These are phyloP conservation scores for Carcina quercana DNA, from an alignment of 2,888 invertebrate genomes.

Conservation along the genomic window DNA sequence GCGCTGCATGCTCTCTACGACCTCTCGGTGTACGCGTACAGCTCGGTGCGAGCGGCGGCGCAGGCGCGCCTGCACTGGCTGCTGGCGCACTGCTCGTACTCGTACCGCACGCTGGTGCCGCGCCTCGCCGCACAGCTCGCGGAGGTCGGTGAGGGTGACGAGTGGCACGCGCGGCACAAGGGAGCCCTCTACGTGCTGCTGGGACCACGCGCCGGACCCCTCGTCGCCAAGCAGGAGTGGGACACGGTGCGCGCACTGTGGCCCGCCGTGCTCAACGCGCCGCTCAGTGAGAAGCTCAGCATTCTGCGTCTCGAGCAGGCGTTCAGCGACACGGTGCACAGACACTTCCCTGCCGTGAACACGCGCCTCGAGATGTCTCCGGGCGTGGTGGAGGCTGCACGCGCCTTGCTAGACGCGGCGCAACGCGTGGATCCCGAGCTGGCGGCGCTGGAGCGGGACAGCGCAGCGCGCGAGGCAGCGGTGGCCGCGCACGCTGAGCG, in stretches of 20 bases:
- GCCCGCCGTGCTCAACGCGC: slow-evolving; percentile 85
- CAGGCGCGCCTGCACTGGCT: slow-evolving; percentile 79
- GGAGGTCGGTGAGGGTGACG: slow-evolving; percentile 60
- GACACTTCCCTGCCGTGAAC: slow-evolving; percentile 77
- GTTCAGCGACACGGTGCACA: slow-evolving; percentile 70
- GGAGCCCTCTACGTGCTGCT: slow-evolving; percentile 86
- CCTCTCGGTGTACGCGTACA: slow-evolving; percentile 51
- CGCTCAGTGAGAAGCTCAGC: slow-evolving; percentile 89
- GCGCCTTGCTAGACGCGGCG: slow-evolving; percentile 49
- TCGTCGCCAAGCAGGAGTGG: slow-evolving; percentile 86
- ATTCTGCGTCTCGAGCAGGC: slow-evolving; percentile 79
- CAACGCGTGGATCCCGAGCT: slow-evolving; percentile 39
- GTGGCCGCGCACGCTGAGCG: slow-evolving; percentile 3
- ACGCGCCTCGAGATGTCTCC: slow-evolving; percentile 74
- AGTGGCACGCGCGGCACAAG: slow-evolving; percentile 60
- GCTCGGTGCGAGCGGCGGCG: slow-evolving; percentile 74
- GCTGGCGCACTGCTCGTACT: slow-evolving; percentile 79
- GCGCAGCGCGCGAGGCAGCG: slow-evolving; percentile 3
- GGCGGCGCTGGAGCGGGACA: slow-evolving; percentile 2
- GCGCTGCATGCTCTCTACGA: slow-evolving; percentile 48
- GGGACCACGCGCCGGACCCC: slow-evolving; percentile 77
- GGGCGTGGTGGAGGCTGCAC: slow-evolving; percentile 62
- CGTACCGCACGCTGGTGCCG: slow-evolving; percentile 79
- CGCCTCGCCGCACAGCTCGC: slow-evolving; percentile 75
- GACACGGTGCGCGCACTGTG: slow-evolving; percentile 80